Evolutionary conservation across 1,140 invertebrate genomes (phyloP), one percentile per base, ranked within the genome.

Genomic region (Leptopilina clavipes): DNA sequence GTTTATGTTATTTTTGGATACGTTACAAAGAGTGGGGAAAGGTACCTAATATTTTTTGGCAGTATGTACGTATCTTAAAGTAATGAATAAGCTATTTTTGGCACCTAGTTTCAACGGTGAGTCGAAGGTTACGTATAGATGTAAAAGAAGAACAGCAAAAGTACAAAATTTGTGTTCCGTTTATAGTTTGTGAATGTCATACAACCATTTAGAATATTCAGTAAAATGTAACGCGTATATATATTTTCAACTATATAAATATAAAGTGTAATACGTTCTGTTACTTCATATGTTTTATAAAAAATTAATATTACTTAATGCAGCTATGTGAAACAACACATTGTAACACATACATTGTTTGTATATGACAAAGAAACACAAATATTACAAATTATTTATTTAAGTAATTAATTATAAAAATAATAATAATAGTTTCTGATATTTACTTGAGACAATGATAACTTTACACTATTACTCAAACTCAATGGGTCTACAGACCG

Each of bases 391-490:
- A 19, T 54, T 54, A 2, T 19, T 8, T 10, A 18, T 54, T 2
- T 54, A 18, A 52, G 17, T n/a, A 18, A 7, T 17, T 52, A 9
- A n/a, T 54, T 54, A n/a, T 7, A 10, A 18, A 54, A 10, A 54
- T 18, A 7, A 40, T 48, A 48, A 12, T 3, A 48, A 1, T 48
- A 19, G 12, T 59, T 59, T 59, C 7, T 71, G 31, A 71, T 73
- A 72, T 56, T 31, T 72, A 17, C 18, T 17, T 78, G 43, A 54
- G 65, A 82, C 78, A 85, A 95, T 95, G 94, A 92, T 96, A 91
- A 93, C 94, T 86, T 89, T 96, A 89, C 94, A 96, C 86, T 95
- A 94, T 90, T 96, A 94, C 87, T 95, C 95, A 76, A 94, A 95
- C 90, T 84, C 82, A 43, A 83, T 83, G 43, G 81, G 81, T 59